These are phyloP conservation scores for Hystrix cristata DNA, from an alignment of 2,113 vertebrate genomes.

Conservation along the genomic window DNA sequence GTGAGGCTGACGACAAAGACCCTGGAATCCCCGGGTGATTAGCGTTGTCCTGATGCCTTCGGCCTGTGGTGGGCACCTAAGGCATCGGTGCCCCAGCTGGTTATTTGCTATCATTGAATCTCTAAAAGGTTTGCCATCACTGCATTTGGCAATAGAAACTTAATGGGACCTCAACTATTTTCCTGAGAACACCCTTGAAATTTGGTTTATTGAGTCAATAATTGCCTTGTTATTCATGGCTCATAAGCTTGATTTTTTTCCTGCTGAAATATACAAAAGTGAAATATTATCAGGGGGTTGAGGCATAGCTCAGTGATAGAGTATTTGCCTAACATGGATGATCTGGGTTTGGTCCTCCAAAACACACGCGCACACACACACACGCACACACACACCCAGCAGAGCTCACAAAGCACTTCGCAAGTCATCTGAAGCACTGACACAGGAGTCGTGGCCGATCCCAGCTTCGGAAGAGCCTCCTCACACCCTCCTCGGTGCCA, in stretches of 20 bases:
- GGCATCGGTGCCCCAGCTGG: not conserved
- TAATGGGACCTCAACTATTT: not conserved
- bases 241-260: not conserved
- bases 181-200: not conserved
- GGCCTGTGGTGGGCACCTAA: no score
- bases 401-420: not conserved
- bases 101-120: not conserved
- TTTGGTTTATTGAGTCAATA: not conserved
- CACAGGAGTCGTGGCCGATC: not conserved
- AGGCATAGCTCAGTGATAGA: not conserved
- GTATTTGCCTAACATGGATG: not conserved
- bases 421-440: not conserved
- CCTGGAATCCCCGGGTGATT: not conserved
- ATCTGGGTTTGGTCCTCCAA: not conserved
- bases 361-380: not conserved
- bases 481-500: not conserved
- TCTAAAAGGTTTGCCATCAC: not conserved
- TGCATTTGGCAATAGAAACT: not conserved
- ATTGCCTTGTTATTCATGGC: not conserved
- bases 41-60: not conserved
- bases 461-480: not conserved
- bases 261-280: conserved; percentile 42
- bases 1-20: not conserved
- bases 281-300: not conserved
- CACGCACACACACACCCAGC: not conserved